Evolutionary conservation across 2,113 vertebrate species (phyloP), one percentile per base, ranked within the genome.

Genomic region (Cheirogaleus medius): DNA sequence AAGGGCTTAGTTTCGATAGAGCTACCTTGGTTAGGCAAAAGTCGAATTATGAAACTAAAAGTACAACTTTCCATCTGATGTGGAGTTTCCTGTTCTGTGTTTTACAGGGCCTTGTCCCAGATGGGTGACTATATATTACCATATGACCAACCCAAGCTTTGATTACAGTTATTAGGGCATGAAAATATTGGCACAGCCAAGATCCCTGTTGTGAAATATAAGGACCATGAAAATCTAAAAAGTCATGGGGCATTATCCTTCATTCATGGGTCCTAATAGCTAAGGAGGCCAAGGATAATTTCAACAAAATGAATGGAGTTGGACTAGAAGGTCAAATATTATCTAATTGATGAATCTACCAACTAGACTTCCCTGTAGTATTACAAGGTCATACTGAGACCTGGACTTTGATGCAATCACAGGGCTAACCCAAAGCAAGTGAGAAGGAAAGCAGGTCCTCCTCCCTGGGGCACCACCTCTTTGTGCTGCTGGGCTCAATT

Each of bases 21-120:
- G 85, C 88, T 96, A 94, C 94, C 97, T 98, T 97, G 96, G 95
- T 97, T 96, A 94, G 93, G 97, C 97, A 98, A 98, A 98, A 98
- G 93, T 97, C 96, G 97, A 98, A 97, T 98, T 98, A 97, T 98
- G 98, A 98, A 99, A 99, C 96, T 98, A 98, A 98, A 99, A 98
- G 98, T 98, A 98, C 97, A 98, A 97, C 97, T 98, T 98, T 98
- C 98, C 98, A 98, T 98, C 98, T 98, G 97, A 98, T 98, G 97
- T 98, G 93, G 98, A 95, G 96, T 97, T 98, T 99, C 98, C 97
- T 94, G 98, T 98, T 98, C 97, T 98, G 93, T 92, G 97, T 98
- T 98, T 98, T 98, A 98, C 96, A 98, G 96, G 96, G 87, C 84
- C 63, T 6, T 64, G 94, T 96, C 95, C 97, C 97, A 98, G 97